These are phyloP conservation scores for Aphelenchoides avenae DNA, from an alignment of 1,140 invertebrate species.

Conservation along the genomic window DNA sequence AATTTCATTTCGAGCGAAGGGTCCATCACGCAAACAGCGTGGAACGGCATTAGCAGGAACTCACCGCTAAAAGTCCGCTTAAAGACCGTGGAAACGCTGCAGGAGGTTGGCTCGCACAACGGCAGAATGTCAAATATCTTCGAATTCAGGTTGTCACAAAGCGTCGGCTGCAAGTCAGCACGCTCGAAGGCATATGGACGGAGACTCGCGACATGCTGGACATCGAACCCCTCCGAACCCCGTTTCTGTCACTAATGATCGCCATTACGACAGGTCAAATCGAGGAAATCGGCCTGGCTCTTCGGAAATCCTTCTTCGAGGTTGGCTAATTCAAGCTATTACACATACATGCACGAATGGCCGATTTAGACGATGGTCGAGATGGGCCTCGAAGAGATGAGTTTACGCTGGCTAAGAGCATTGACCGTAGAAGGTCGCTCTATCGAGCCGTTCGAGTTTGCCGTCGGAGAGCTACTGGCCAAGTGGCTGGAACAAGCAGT, in stretches of 20 bases:
- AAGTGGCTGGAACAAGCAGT: slow-evolving; percentile 19
- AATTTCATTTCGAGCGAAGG: slow-evolving; percentile 26
- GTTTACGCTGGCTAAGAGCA: slow-evolving; percentile 8
- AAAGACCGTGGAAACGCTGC: slow-evolving; percentile 15
- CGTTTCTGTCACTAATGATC: slow-evolving; percentile 25
- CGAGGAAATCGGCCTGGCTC: slow-evolving; percentile 25
- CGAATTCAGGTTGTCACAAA: slow-evolving; percentile 17
- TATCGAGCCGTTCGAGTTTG: slow-evolving; percentile 15
- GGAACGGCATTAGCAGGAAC: slow-evolving; percentile 22
- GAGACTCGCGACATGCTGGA: slow-evolving; percentile 33
- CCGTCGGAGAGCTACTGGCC: slow-evolving; percentile 4
- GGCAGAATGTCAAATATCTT: background rate
- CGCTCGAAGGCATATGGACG: slow-evolving; percentile 24
- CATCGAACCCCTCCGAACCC: background rate
- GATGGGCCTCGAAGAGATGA: slow-evolving; percentile 15
- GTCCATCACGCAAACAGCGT: slow-evolving; percentile 18
- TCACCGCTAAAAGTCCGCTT: slow-evolving; percentile 9
- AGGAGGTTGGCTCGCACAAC: background rate
- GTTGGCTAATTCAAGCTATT: slow-evolving; percentile 7
- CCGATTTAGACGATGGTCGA: slow-evolving; percentile 12
- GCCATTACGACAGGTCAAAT: slow-evolving; percentile 13
- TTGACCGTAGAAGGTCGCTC: slow-evolving; percentile 13
- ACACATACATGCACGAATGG: background rate
- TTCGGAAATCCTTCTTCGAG: slow-evolving; percentile 25
- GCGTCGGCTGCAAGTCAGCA: slow-evolving; percentile 20